Conservation (phyloP, 1,140 invertebrate genomes). For the Drosophila ogumai region DNA sequence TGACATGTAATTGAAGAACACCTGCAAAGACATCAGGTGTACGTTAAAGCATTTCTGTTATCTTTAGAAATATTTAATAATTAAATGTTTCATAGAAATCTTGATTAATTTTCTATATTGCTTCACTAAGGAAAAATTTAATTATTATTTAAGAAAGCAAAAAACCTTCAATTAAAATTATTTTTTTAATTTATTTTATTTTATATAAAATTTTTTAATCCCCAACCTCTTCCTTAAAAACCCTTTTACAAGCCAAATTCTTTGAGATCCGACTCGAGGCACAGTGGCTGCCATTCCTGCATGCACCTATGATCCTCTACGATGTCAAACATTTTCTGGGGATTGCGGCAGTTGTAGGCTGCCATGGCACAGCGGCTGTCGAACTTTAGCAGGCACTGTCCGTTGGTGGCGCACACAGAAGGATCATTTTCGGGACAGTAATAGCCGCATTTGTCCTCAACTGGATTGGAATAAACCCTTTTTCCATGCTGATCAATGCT, state of each 20-base stretch:
- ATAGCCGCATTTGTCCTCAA: conserved; percentile 56
- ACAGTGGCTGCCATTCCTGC: conserved; percentile 53
- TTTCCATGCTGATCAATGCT: conserved; percentile 65
- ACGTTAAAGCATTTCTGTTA: not conserved
- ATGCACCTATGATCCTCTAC: conserved; percentile 65
- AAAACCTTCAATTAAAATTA: no score
- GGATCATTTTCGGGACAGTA: conserved; percentile 52
- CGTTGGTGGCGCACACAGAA: conserved; percentile 65
- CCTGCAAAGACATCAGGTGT: conserved; percentile 30
- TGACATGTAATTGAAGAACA: conserved; percentile 19
- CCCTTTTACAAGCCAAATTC: conserved; percentile 39
- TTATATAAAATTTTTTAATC: conserved; percentile 9
- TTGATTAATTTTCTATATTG: no score
- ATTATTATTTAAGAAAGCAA: no score
- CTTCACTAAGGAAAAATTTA: no score
- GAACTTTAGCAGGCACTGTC: conserved; percentile 70
- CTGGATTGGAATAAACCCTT: conserved; percentile 32
- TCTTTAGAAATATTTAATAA: conserved; percentile 17
- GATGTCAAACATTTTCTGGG: conserved; percentile 60
- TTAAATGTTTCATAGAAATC: no score
- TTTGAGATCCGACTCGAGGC: conserved; percentile 48
- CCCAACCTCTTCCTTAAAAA: conserved; percentile 21
- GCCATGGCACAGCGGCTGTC: conserved; percentile 63
- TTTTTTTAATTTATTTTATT: not conserved
- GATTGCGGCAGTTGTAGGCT: conserved; percentile 75